Conservation (phyloP, 2,113 vertebrate genomes). For the Microtus richardsoni region DNA sequence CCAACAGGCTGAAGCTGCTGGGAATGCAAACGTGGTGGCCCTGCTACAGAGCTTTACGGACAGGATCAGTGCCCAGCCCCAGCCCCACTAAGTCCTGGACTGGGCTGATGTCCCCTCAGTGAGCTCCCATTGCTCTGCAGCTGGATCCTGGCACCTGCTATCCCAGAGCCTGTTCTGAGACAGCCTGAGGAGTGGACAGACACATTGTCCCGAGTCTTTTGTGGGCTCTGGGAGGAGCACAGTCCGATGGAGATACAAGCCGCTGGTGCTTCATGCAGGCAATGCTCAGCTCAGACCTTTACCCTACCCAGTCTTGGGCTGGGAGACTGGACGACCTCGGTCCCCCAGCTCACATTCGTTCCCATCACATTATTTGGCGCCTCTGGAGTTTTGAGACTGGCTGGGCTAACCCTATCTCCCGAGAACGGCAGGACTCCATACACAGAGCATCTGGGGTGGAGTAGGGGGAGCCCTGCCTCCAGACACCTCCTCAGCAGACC, state of each 20-base stretch:
- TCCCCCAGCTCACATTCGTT: not conserved
- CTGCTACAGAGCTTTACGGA: conserved; percentile 65
- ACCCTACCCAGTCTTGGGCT: not conserved
- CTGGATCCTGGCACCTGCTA: not conserved
- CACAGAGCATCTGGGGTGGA: no score
- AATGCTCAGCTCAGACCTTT: not conserved
- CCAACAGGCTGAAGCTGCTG: conserved; percentile 88
- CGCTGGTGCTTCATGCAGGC: not conserved
- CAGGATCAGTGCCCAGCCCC: fast-evolving
- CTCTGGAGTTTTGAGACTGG: not conserved
- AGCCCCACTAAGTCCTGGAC: not conserved
- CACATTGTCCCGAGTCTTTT: not conserved
- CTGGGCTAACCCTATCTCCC: not conserved
- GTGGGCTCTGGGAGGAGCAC: not conserved
- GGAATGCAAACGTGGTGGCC: conserved; percentile 83
- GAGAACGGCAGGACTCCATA: not conserved
- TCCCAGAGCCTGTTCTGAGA: not conserved
- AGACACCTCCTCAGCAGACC: not conserved
- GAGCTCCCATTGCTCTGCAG: not conserved
- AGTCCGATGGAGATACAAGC: not conserved
- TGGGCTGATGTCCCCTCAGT: not conserved
- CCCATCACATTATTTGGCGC: fast-evolving
- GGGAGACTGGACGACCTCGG: not conserved
- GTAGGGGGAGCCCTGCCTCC: not conserved
- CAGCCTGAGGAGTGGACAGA: no score